These are phyloP conservation scores for Parus major DNA, from an alignment of 2,113 vertebrate genomes.

Conservation along the genomic window DNA sequence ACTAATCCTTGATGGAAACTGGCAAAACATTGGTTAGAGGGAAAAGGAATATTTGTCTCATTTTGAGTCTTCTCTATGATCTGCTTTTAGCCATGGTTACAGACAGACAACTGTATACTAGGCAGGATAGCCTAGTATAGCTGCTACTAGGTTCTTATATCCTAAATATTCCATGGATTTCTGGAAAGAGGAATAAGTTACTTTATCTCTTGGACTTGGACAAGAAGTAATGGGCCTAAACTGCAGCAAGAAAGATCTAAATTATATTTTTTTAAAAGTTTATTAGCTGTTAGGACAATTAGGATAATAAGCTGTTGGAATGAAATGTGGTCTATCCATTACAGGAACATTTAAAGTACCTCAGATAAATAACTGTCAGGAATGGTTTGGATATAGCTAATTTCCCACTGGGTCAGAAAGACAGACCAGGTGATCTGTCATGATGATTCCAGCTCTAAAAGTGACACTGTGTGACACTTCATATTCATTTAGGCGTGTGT, in stretches of 20 bases:
- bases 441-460: not conserved
- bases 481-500: not conserved
- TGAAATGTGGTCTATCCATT: not conserved
- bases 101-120: not conserved
- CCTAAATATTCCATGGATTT: not conserved
- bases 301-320: not conserved
- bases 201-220: not conserved
- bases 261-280: not conserved
- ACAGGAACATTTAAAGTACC: not conserved
- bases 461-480: slow-evolving; percentile 5
- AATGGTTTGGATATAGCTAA: slow-evolving; percentile 5
- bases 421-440: slow-evolving; percentile 39
- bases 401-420: slow-evolving; percentile 18
- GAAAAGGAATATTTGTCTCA: not conserved
- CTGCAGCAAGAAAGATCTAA: not conserved
- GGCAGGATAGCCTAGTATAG: not conserved
- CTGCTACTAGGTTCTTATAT: not conserved
- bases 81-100: not conserved
- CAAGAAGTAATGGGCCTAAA: not conserved
- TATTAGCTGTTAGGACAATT: not conserved
- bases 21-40: not conserved
- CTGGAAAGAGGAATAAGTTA: not conserved
- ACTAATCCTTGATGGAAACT: not conserved
- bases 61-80: not conserved
- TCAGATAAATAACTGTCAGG: slow-evolving; percentile 27